These are phyloP conservation scores for Dryococelus australis DNA, from an alignment of 2,888 invertebrate genomes.

Conservation along the genomic window DNA sequence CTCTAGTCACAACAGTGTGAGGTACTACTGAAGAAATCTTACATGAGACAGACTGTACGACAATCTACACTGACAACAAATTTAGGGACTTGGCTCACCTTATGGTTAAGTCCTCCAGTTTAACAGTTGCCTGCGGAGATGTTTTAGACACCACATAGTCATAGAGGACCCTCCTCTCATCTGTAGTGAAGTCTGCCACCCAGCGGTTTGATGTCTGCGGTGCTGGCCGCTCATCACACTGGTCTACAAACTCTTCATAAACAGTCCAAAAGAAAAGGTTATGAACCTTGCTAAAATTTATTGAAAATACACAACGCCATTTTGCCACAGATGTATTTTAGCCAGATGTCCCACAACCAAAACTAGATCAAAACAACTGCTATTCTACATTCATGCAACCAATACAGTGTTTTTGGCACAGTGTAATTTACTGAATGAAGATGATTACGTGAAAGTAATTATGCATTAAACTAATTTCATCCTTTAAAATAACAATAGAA, in stretches of 20 bases:
- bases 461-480: too few relatives aligned
- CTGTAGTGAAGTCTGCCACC: slow-evolving; percentile 60
- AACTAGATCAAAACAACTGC: too few relatives aligned
- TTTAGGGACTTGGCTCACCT: slow-evolving; percentile 28
- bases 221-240: slow-evolving; percentile 45
- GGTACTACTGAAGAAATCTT: too few relatives aligned
- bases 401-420: too few relatives aligned
- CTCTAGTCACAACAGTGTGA: too few relatives aligned
- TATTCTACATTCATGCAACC: too few relatives aligned
- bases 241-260: not conserved
- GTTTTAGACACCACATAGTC: slow-evolving; percentile 61
- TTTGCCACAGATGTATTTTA: not conserved
- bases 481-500: too few relatives aligned
- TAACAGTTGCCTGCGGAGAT: slow-evolving; percentile 33
- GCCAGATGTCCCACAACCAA: not conserved
- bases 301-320: not conserved
- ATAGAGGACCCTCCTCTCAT: slow-evolving; percentile 66
- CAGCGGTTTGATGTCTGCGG: slow-evolving; percentile 58
- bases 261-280: not conserved
- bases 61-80: too few relatives aligned
- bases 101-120: slow-evolving; percentile 38
- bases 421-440: too few relatives aligned
- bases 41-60: too few relatives aligned
- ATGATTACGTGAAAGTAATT: too few relatives aligned
- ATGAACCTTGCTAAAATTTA: not conserved